Evolutionary conservation across 2,888 invertebrate species (phyloP), one percentile per base, ranked within the genome.

Genomic region (Diachrysia chrysitis): DNA sequence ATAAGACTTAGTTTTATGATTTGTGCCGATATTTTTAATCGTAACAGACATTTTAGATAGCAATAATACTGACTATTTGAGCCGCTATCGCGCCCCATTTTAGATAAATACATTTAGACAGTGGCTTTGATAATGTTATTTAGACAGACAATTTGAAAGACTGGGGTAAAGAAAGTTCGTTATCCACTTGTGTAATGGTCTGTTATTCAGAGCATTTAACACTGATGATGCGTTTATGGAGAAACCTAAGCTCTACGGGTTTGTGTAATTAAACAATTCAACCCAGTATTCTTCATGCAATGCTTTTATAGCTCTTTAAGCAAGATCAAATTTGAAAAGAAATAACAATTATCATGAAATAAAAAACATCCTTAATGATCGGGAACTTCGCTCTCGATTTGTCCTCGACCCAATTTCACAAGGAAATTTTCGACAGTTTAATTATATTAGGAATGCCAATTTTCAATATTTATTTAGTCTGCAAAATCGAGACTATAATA

Each of bases 101-200:
- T 3, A 42, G n/a, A n/a, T 42, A n/a, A 42, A 42, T 42, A 42
- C 42, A 42, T n/a, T 42, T n/a, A 42, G 6, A n/a, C 42, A 42
- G 42, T n/a, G 42, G 42, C 42, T 42, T 42, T n/a, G 42, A n/a
- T 42, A 42, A 42, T 42, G n/a, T n/a, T n/a, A 42, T 42, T 42
- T 42, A n/a, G 16, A 37, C 37, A 37, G 37, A 42, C 42, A 42
- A 42, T 42, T 42, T 42, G 42, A 42, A 42, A 42, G n/a, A 42
- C 3, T 42, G n/a, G 42, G 42, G 42, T 42, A 42, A 42, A n/a
- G 42, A 42, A 42, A 42, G 42, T 42, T 42, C 42, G 42, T n/a
- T 42, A 42, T n/a, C 42, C n/a, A n/a, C n/a, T 42, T 42, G 42
- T n/a, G 42, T 6, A 42, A 42, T 42, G 42, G 42, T 5, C 42